Conservation (phyloP, 2,113 vertebrate species). For the Syngnathus floridae region DNA sequence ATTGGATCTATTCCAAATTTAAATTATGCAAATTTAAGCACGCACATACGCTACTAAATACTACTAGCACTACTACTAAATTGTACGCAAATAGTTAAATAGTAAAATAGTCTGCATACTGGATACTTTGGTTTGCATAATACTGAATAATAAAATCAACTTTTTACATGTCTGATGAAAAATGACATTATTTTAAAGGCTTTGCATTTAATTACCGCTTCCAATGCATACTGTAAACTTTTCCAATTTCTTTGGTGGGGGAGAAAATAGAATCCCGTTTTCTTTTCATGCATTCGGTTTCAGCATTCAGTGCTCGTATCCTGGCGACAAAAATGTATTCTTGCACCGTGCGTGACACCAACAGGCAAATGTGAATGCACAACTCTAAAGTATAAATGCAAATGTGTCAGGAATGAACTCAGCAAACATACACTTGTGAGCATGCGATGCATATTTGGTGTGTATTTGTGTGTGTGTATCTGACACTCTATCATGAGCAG, state of each 20-base stretch:
- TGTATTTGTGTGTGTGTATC: conserved; percentile 31
- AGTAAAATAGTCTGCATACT: no score
- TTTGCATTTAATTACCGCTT: no score
- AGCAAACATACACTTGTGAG: conserved; percentile 42
- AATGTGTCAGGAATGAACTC: conserved; percentile 46
- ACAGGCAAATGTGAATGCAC: conserved; percentile 28
- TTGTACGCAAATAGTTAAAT: no score
- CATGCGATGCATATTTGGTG: conserved; percentile 14
- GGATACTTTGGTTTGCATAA: no score
- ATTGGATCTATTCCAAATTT: no score
- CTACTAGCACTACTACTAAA: no score
- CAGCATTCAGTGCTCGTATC: conserved; percentile 6
- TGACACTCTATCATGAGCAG: conserved; percentile 66
- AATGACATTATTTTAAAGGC: no score
- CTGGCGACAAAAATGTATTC: conserved; percentile 22
- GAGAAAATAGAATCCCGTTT: background rate
- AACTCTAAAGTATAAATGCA: conserved; percentile 4
- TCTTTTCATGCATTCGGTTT: background rate
- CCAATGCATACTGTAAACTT: background rate
- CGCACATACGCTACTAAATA: no score
- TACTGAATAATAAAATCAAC: no score
- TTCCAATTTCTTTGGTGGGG: background rate
- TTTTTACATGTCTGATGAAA: no score
- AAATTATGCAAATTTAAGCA: no score
- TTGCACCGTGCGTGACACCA: conserved; percentile 23